Conservation (phyloP, 2,797 vertebrate species). For the Liasis olivaceus region DNA sequence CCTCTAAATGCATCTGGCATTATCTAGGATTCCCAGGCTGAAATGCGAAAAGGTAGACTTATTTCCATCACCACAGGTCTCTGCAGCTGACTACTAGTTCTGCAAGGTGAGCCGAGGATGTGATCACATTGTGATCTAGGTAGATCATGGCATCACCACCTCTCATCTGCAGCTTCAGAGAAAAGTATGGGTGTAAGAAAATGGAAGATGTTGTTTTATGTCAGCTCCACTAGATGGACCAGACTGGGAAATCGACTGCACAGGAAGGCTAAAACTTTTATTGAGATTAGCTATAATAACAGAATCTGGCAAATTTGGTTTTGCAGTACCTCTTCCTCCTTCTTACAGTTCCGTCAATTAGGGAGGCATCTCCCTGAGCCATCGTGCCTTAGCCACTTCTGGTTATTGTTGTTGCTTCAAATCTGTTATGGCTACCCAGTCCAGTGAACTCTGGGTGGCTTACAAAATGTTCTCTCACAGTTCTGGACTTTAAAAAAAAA, state of each 20-base stretch:
- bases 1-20: conserved; percentile 10
- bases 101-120: not conserved
- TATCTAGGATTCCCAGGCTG: conserved; percentile 38
- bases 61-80: not conserved
- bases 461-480: no score
- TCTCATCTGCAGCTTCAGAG: not conserved
- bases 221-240: not conserved
- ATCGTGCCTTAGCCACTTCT: no score
- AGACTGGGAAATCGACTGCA: not conserved
- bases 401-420: no score
- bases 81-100: not conserved
- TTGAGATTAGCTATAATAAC: not conserved
- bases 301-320: no score
- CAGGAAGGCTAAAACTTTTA: not conserved
- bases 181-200: not conserved
- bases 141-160: not conserved
- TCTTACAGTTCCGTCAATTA: not conserved
- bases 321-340: not conserved
- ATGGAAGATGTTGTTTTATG: not conserved
- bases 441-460: no score
- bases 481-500: no score
- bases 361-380: no score
- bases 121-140: not conserved
- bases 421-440: no score
- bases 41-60: conserved; percentile 33